Percentiles rank a stretch among this genome's conserved stretches.
Evolutionary conservation across 2,888 invertebrate species (phyloP).

Genomic region (Pyrgus malvae): DNA sequence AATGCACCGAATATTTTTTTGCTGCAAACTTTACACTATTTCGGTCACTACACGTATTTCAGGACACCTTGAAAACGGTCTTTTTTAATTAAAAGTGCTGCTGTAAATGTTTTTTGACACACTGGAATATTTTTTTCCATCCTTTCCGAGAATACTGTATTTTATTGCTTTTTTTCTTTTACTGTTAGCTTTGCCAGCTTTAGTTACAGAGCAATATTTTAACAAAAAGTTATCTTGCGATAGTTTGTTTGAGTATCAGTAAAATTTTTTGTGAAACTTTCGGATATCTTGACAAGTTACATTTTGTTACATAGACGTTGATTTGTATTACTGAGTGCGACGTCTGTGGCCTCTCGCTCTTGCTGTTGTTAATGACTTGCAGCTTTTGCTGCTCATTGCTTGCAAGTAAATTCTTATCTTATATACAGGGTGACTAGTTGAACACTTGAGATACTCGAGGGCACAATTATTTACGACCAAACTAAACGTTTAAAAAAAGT

Average conservation of each 20-base stretch:
- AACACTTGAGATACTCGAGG: too few relatives aligned
- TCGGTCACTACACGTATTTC: neutral
- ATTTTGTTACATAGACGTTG: too few relatives aligned
- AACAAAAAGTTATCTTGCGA: neutral
- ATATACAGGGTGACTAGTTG: too few relatives aligned
- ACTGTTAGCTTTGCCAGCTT: neutral
- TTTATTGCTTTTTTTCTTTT: neutral
- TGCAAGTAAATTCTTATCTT: too few relatives aligned
- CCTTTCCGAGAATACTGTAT: neutral
- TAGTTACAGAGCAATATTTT: neutral
- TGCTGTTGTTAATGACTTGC: too few relatives aligned
- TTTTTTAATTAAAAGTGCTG: neutral
- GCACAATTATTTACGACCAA: too few relatives aligned
- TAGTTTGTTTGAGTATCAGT: neutral
- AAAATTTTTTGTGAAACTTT: neutral
- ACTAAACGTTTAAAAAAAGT: too few relatives aligned
- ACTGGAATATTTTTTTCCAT: neutral
- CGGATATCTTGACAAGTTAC: neutral
- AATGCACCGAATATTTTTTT: neutral
- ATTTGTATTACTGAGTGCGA: too few relatives aligned
- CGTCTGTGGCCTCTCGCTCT: too few relatives aligned
- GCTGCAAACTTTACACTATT: neutral
- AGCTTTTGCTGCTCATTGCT: too few relatives aligned
- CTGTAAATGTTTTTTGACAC: neutral
- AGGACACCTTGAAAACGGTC: neutral